phyloP scores from a whole-genome alignment of 2,113 vertebrate genomes.

The Rhadina sibilatrix region DNA sequence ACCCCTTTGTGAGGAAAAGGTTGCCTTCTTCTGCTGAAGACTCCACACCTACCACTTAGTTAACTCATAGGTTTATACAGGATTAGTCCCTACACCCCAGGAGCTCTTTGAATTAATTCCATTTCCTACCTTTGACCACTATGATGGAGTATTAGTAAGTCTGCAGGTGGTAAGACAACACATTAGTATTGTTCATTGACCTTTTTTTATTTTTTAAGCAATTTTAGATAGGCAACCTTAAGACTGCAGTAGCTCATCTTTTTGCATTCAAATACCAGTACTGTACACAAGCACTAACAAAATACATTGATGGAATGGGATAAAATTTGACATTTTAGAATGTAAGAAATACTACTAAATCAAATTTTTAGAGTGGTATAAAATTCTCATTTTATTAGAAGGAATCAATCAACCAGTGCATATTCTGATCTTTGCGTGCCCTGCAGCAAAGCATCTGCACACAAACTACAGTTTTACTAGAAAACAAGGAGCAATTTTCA shows the following conservation, averaged over 20 bases:
- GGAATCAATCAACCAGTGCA: neutral
- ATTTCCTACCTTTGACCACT: neutral
- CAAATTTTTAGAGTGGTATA: neutral
- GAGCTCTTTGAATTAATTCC: neutral
- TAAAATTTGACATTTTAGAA: neutral
- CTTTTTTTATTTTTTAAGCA: neutral
- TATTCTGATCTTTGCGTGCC: neutral
- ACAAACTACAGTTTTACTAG: slow-evolving; percentile 27
- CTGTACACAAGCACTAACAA: neutral
- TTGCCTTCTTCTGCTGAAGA: neutral
- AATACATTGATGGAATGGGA: neutral
- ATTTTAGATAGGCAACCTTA: neutral
- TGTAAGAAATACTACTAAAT: neutral
- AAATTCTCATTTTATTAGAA: slow-evolving; percentile 28
- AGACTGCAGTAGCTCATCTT: neutral
- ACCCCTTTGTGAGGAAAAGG: neutral
- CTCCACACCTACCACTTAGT: neutral
- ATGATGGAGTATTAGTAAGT: neutral
- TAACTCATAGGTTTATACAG: neutral
- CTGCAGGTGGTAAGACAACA: neutral
- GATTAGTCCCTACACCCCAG: neutral
- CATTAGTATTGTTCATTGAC: neutral
- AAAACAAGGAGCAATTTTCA: slow-evolving; percentile 29
- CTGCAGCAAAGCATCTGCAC: neutral
- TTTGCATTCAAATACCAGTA: neutral